Evolutionary conservation across 2,113 vertebrate species (phyloP).

Genomic region (Aviceda subcristata): DNA sequence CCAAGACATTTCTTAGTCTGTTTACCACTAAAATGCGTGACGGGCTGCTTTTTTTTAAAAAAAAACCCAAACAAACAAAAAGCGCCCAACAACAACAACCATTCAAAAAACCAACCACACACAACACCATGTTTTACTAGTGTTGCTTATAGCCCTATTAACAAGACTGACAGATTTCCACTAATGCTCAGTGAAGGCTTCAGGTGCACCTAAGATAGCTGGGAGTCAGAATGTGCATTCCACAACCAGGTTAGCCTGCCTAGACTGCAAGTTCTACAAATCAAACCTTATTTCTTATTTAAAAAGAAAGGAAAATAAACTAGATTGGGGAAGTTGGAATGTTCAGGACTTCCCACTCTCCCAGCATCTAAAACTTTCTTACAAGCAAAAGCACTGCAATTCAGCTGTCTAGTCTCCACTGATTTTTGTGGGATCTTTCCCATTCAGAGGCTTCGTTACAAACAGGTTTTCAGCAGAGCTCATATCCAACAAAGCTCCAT

Average conservation of each 20-base stretch:
- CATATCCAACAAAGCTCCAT: not conserved
- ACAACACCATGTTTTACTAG: not conserved
- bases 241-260: not conserved
- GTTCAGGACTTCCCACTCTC: not conserved
- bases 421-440: not conserved
- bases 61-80: not conserved
- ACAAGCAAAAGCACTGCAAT: not conserved
- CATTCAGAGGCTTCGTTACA: not conserved
- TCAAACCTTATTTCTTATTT: not conserved
- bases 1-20: not conserved
- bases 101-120: not conserved
- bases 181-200: not conserved
- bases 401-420: not conserved
- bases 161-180: not conserved
- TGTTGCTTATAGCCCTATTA: not conserved
- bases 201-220: not conserved
- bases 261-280: not conserved
- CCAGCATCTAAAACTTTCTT: not conserved
- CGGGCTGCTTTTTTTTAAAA: not conserved
- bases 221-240: not conserved
- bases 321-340: not conserved
- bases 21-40: not conserved
- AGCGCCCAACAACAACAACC: not conserved
- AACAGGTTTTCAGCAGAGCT: not conserved
- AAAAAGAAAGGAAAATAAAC: not conserved